Evolutionary conservation across 2,888 invertebrate species (phyloP).

Genomic region (Agelastica alni): DNA sequence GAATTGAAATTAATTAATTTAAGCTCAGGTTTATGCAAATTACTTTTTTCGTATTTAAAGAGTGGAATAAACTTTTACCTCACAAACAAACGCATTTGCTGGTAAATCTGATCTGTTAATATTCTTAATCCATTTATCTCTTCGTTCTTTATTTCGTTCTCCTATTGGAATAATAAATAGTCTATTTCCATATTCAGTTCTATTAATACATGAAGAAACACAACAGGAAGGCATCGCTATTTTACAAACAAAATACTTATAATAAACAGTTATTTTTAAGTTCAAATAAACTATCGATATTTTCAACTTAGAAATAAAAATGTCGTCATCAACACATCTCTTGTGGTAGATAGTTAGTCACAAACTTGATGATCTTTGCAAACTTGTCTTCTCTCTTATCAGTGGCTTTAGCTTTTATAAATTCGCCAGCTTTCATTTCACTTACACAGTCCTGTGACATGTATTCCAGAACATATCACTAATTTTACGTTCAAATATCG

Average conservation of each 20-base stretch:
- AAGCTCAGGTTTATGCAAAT: too few species aligned
- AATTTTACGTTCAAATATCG: not conserved
- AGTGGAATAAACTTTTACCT: conserved; percentile 6
- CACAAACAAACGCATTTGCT: conserved; percentile 10
- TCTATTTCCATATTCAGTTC: conserved; percentile 11
- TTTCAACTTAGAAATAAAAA: conserved; percentile 3
- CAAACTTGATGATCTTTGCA: too few species aligned
- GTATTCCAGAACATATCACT: too few species aligned
- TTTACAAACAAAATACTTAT: too few species aligned
- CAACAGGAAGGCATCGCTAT: conserved; percentile 20
- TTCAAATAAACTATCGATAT: too few species aligned
- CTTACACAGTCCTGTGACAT: too few species aligned
- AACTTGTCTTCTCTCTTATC: too few species aligned
- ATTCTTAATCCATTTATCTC: conserved; percentile 14
- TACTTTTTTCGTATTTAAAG: too few species aligned
- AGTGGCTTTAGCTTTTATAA: too few species aligned
- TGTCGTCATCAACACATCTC: not conserved
- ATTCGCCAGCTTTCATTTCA: too few species aligned
- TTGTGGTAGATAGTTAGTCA: not conserved
- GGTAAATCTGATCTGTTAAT: conserved; percentile 14
- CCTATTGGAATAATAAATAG: conserved; percentile 15
- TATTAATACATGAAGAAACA: conserved; percentile 9
- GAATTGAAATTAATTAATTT: too few species aligned
- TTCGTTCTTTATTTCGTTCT: conserved; percentile 15
- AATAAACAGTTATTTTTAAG: too few species aligned